These are phyloP conservation scores for Mormyrus lacerda DNA, from an alignment of 2,113 vertebrate genomes.

Conservation along the genomic window DNA sequence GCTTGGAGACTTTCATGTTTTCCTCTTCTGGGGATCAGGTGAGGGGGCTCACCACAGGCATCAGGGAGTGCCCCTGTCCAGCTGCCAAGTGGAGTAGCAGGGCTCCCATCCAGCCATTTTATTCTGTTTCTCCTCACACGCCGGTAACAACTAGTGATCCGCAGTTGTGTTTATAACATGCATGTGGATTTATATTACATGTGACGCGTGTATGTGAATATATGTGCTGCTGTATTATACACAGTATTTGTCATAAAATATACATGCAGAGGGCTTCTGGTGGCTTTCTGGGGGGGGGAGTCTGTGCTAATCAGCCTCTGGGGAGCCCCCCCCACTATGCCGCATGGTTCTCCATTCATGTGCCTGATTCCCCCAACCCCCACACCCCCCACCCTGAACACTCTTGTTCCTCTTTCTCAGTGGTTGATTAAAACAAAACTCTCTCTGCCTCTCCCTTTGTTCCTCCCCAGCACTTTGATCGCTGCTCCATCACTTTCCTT, in stretches of 20 bases:
- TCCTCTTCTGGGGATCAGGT: background rate
- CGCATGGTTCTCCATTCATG: constrained; percentile 44
- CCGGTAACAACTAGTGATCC: background rate
- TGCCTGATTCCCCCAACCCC: constrained; percentile 20
- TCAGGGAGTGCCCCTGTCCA: background rate
- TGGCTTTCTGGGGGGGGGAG: background rate
- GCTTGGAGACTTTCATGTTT: background rate
- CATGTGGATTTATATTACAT: background rate
- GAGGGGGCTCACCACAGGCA: background rate
- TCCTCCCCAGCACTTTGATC: background rate
- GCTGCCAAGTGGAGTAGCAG: background rate
- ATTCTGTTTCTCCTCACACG: background rate
- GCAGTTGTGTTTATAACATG: background rate
- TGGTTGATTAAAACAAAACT: constrained; percentile 42
- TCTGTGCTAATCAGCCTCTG: constrained; percentile 37
- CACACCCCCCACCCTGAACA: background rate
- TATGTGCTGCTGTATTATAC: background rate
- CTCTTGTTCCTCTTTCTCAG: constrained; percentile 19
- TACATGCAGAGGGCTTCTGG: background rate
- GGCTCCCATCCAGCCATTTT: background rate
- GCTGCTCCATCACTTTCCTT: background rate
- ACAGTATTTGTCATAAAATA: constrained; percentile 38
- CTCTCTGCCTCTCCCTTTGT: background rate
- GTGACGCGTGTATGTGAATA: background rate
- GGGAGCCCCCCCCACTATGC: constrained; percentile 47